Conservation (phyloP, 2,797 vertebrate genomes). For the Merluccius polli region DNA sequence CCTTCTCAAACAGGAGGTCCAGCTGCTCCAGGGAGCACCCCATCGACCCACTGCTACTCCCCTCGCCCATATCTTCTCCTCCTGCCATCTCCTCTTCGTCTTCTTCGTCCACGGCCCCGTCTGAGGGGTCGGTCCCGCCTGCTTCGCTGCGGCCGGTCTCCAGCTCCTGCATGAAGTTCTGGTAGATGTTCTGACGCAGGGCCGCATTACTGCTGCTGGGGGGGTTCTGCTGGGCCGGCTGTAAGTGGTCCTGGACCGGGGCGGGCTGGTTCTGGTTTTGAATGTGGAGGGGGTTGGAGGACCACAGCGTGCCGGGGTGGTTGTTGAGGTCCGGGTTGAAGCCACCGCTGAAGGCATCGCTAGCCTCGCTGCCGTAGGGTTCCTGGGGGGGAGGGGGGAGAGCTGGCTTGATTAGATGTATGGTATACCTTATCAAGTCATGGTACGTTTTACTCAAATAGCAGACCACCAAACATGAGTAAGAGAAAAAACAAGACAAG, state of each 20-base stretch:
- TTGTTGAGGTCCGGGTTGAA: slow-evolving; percentile 62
- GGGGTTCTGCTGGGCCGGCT: slow-evolving; percentile 40
- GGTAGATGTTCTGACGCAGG: slow-evolving; percentile 83
- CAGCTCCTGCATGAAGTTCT: slow-evolving; percentile 91
- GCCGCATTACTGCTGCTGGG: slow-evolving; percentile 41
- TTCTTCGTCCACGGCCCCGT: slow-evolving; percentile 51
- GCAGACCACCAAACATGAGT: neutral
- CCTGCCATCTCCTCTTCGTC: slow-evolving; percentile 57
- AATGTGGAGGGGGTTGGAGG: slow-evolving; percentile 68
- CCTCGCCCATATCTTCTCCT: slow-evolving; percentile 38
- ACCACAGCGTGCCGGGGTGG: slow-evolving; percentile 36
- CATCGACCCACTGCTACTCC: slow-evolving; percentile 76
- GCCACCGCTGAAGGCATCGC: slow-evolving; percentile 69
- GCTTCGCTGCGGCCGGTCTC: slow-evolving; percentile 73
- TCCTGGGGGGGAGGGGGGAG: slow-evolving; percentile 68
- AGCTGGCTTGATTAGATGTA: neutral
- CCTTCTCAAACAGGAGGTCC: slow-evolving; percentile 85
- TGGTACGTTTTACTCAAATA: neutral
- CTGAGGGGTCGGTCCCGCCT: slow-evolving; percentile 53
- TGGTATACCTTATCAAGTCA: neutral
- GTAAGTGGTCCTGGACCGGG: slow-evolving; percentile 52
- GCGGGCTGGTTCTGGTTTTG: slow-evolving; percentile 47
- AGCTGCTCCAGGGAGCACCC: slow-evolving; percentile 82
- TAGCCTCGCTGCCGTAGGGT: slow-evolving; percentile 70
- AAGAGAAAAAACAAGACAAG: neutral